Evolutionary conservation across 2,113 vertebrate species (phyloP), one percentile per base, ranked within the genome.

Genomic region (Paramormyrops kingsleyae): DNA sequence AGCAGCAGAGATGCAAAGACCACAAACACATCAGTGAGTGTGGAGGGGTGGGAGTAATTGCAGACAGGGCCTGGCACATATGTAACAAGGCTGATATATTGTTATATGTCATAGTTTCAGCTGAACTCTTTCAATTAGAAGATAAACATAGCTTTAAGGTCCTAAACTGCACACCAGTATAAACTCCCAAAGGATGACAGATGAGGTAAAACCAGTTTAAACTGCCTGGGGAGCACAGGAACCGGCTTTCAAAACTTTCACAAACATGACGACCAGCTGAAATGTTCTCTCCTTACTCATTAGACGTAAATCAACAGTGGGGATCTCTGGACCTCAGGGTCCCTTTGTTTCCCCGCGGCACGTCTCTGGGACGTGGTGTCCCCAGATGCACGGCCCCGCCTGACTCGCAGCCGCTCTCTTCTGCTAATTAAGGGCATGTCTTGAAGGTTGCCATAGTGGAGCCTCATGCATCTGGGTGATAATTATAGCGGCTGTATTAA

Each of bases 341-440:
- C 35, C 42, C 74, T 44, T 42, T 2, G 88, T 83, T 66, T 87
- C 80, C 86, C 92, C 88, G 39, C 47, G 13, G 24, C 19, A 50
- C 0, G 8, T 44, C 89, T 19, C 47, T 52, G 46, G 53, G 83
- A n/a, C 24, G 6, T 4, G 24, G 47, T 24, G 24, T 56, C 88
- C 70, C 89, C 87, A 47, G 53, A 46, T 89, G 91, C 91, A 91
- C 88, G 0, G 35, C 19, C 83, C 24, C 0, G 9, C 83, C 44
- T 91, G 91, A 90, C 88, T 90, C 88, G 90, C 83, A 89, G 89
- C 89, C 88, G 77, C 91, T 87, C 91, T 24, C 42, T 84, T 84
- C 83, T 92, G 90, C 90, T 94, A 93, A 94, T 94, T 84, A 93
- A 90, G 90, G 89, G 90, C 92, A 89, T 31, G 90, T 92, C 90